Conservation (phyloP, 2,888 invertebrate species). For the Melolontha melolontha region DNA sequence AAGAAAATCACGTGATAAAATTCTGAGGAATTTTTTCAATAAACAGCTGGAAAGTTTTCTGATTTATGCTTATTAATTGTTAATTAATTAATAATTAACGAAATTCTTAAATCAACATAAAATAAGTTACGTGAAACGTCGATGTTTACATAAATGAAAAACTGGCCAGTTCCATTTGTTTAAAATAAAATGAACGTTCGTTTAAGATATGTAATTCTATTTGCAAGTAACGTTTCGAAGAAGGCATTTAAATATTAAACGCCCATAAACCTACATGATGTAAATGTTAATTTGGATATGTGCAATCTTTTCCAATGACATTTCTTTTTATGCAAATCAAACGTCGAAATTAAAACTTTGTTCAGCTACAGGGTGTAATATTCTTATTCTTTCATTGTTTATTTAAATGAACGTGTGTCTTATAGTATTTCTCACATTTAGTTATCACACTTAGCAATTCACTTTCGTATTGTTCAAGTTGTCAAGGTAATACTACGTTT, state of each 20-base stretch:
- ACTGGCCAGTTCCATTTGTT: no score
- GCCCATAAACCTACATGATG: conserved; percentile 24
- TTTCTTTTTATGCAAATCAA: conserved; percentile 33
- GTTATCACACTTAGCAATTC: background rate
- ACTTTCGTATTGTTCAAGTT: background rate
- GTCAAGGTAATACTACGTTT: conserved; percentile 6
- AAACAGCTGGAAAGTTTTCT: no score
- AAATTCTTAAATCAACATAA: no score
- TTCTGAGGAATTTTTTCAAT: no score
- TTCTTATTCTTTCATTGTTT: conserved; percentile 27
- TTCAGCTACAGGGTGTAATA: conserved; percentile 5
- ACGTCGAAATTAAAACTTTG: conserved; percentile 25
- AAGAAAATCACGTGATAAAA: no score
- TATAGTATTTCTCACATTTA: background rate
- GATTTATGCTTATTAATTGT: no score
- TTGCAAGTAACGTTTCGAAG: conserved; percentile 16
- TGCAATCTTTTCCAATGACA: conserved; percentile 27
- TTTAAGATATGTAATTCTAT: conserved; percentile 9
- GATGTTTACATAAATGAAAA: no score
- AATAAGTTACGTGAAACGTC: no score
- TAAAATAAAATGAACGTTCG: background rate
- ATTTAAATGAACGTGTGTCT: conserved; percentile 12
- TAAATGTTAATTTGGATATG: conserved; percentile 29
- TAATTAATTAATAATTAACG: no score
- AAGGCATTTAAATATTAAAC: conserved; percentile 25